These are phyloP conservation scores for Sebastes goodei DNA, from an alignment of 2,797 vertebrate species.

Conservation along the genomic window DNA sequence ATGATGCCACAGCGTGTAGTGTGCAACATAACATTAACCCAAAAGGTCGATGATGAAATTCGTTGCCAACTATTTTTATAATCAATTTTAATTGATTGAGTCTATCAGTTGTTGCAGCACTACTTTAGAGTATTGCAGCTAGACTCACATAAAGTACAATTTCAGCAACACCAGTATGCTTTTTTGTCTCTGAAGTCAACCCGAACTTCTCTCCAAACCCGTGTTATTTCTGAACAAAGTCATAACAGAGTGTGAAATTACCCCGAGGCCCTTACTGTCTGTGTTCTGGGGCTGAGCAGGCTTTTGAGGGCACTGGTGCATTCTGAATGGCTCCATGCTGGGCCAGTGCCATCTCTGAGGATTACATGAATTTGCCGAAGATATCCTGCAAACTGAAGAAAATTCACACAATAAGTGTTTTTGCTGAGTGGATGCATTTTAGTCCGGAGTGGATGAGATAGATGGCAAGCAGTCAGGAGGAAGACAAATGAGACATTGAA, in stretches of 20 bases:
- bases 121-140: slow-evolving; percentile 25
- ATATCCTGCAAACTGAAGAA: slow-evolving; percentile 54
- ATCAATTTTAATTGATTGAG: not conserved
- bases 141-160: slow-evolving; percentile 14
- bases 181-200: slow-evolving; percentile 47
- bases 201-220: slow-evolving; percentile 51
- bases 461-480: slow-evolving; percentile 9
- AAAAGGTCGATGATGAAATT: not conserved
- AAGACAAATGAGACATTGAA: slow-evolving; percentile 31
- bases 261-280: slow-evolving; percentile 63
- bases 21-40: not conserved
- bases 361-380: slow-evolving; percentile 70
- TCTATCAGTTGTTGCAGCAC: not conserved
- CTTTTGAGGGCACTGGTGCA: slow-evolving; percentile 68
- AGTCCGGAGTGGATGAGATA: slow-evolving; percentile 6
- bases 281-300: slow-evolving; percentile 67
- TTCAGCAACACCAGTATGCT: slow-evolving; percentile 20
- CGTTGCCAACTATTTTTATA: not conserved
- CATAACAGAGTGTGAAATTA: slow-evolving; percentile 79
- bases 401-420: slow-evolving; percentile 62
- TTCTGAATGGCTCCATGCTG: slow-evolving; percentile 67
- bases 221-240: slow-evolving; percentile 69
- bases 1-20: not conserved
- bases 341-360: slow-evolving; percentile 62
- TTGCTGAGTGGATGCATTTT: slow-evolving; percentile 45